Conservation (phyloP, 2,888 invertebrate species). For the Drosophila neotestacea region DNA sequence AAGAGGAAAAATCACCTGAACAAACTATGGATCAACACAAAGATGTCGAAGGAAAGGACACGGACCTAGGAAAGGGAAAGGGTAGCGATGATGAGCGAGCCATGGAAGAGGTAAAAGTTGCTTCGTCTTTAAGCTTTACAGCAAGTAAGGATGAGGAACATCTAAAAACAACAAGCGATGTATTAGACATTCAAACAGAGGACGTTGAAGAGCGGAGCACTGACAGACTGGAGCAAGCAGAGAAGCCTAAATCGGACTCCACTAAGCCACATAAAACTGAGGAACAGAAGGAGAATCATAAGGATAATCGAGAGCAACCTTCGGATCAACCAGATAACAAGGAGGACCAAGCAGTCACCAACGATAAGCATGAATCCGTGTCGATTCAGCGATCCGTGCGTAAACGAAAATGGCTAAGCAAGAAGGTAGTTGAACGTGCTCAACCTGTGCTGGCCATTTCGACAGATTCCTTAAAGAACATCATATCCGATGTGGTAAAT, state of each 20-base stretch:
- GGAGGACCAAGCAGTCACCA: conserved; percentile 6
- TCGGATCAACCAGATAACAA: conserved; percentile 13
- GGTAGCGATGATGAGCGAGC: conserved; percentile 17
- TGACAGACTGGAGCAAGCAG: conserved; percentile 30
- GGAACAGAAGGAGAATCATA: conserved; percentile 58
- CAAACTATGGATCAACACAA: conserved; percentile 22
- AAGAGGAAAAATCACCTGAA: conserved; percentile 18
- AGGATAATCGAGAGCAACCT: conserved; percentile 20
- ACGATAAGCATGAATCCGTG: conserved; percentile 47
- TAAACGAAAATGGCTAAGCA: conserved; percentile 84
- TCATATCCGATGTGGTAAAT: conserved; percentile 88
- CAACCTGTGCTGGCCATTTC: conserved; percentile 90
- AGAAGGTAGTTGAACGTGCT: conserved; percentile 86
- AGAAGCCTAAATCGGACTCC: conserved; percentile 26
- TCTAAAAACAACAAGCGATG: conserved; percentile 78
- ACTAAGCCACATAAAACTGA: conserved; percentile 34
- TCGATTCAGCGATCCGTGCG: conserved; percentile 83
- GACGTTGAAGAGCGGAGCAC: conserved; percentile 57
- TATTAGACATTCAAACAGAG: conserved; percentile 73
- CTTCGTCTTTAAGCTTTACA: conserved; percentile 71
- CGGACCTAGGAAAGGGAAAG: conserved; percentile 17
- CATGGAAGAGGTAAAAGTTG: conserved; percentile 70
- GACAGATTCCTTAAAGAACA: conserved; percentile 90
- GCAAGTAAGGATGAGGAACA: conserved; percentile 72
- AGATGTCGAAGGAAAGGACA: conserved; percentile 25